Evolutionary conservation across 2,888 invertebrate genomes (phyloP).

Genomic region (Lasioglossum zephyrum): DNA sequence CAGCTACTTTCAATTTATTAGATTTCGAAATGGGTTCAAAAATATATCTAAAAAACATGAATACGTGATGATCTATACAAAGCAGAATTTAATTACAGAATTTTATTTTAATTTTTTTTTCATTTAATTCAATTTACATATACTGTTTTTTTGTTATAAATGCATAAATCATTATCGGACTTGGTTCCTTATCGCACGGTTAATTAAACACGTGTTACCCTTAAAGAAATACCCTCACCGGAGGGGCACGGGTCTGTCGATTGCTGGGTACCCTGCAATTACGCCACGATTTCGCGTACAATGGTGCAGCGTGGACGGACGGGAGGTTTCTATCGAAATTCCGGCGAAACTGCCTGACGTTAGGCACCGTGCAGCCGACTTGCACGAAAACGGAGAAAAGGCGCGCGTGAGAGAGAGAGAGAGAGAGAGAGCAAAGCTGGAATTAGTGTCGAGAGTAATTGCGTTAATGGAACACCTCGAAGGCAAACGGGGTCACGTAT

Average conservation of each 20-base stretch:
- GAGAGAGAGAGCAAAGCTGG: too few species aligned
- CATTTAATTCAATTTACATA: too few species aligned
- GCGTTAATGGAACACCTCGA: conserved; percentile 59
- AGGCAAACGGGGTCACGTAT: conserved; percentile 65
- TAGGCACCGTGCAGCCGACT: not conserved
- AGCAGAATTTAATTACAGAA: too few species aligned
- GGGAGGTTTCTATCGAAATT: conserved; percentile 1
- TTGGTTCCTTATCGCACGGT: not conserved
- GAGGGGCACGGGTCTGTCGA: not conserved
- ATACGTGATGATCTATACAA: too few species aligned
- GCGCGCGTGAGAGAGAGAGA: not conserved
- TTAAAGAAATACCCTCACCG: not conserved
- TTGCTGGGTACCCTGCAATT: conserved; percentile 1
- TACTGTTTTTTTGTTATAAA: too few species aligned
- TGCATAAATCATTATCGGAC: not conserved
- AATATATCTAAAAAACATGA: too few species aligned
- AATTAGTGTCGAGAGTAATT: conserved; percentile 52
- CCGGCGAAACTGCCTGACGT: not conserved
- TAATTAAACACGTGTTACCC: not conserved
- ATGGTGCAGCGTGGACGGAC: not conserved
- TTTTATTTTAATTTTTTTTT: too few species aligned
- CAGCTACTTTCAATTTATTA: too few species aligned
- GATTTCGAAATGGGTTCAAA: too few species aligned
- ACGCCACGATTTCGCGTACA: conserved; percentile 12
- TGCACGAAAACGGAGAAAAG: not conserved